Conservation (phyloP, 1,140 invertebrate species). For the Aphaenogaster floridana region DNA sequence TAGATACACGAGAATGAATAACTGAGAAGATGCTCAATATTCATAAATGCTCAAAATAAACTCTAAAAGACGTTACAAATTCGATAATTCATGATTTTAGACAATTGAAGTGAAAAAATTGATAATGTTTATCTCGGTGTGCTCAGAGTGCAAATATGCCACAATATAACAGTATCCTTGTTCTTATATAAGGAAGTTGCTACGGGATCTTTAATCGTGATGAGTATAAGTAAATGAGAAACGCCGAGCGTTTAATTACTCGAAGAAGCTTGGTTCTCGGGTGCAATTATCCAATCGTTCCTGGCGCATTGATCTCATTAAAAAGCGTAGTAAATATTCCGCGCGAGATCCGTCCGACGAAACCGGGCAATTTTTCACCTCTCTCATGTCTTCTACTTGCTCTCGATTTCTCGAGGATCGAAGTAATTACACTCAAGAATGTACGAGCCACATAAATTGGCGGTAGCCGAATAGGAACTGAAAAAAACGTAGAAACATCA, state of each 20-base stretch:
- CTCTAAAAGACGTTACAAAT: background rate
- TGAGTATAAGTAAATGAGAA: conserved; percentile 47
- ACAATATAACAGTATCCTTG: background rate
- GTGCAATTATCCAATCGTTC: conserved; percentile 61
- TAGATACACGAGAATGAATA: background rate
- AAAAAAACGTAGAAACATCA: conserved; percentile 65
- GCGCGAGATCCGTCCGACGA: conserved; percentile 25
- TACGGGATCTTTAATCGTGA: conserved; percentile 31
- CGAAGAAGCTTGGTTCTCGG: conserved; percentile 27
- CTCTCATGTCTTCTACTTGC: conserved; percentile 26
- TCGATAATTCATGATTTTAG: background rate
- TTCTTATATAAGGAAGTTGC: background rate
- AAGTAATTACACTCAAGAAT: conserved; percentile 68
- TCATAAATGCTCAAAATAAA: background rate
- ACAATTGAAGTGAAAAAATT: background rate
- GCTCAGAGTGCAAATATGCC: background rate
- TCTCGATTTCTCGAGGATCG: conserved; percentile 47
- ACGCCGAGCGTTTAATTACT: conserved; percentile 45
- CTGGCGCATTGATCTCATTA: conserved; percentile 60
- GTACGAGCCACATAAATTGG: conserved; percentile 72
- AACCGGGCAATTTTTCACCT: conserved; percentile 40
- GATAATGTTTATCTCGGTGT: background rate
- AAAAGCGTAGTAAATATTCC: conserved; percentile 62
- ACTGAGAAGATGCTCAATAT: background rate
- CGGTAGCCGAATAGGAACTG: conserved; percentile 63